These are phyloP conservation scores for Drosophila kepulauana DNA, from an alignment of 1,140 invertebrate species.

Conservation along the genomic window DNA sequence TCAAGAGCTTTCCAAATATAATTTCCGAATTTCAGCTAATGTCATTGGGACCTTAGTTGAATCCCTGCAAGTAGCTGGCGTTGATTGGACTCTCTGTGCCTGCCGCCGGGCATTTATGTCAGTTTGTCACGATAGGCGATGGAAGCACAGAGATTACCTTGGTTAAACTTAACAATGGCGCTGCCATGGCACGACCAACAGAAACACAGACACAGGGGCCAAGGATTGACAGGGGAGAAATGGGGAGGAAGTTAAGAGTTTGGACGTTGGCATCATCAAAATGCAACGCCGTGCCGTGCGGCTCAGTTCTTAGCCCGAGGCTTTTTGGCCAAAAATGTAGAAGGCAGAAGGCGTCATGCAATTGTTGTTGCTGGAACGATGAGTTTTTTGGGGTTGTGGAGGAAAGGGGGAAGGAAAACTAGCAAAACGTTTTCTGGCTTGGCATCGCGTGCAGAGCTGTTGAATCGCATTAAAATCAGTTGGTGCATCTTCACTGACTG, in stretches of 20 bases:
- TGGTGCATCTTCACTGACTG: conserved; percentile 82
- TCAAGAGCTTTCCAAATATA: neutral
- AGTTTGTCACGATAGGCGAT: conserved; percentile 83
- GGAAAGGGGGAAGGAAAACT: conserved; percentile 42
- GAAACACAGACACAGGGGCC: conserved; percentile 44
- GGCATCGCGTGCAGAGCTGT: conserved; percentile 78
- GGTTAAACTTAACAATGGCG: conserved; percentile 82
- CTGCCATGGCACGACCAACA: conserved; percentile 58
- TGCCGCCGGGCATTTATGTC: conserved; percentile 80
- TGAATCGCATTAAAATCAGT: conserved; percentile 84
- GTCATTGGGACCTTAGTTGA: conserved; percentile 31
- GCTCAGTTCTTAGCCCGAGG: conserved; percentile 60
- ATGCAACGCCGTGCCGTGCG: conserved; percentile 64
- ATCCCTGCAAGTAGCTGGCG: conserved; percentile 77
- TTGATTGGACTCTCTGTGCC: conserved; percentile 78
- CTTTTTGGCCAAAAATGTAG: conserved; percentile 52
- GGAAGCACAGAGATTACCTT: conserved; percentile 82
- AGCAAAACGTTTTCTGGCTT: conserved; percentile 73
- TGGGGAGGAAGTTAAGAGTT: neutral
- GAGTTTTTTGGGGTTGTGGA: conserved; percentile 18
- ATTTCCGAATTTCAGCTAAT: conserved; percentile 22
- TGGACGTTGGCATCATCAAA: conserved; percentile 69
- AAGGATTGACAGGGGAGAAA: neutral
- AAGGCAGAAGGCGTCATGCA: conserved; percentile 4
- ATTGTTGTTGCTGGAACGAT: conserved; percentile 14